Conservation (phyloP, 2,888 invertebrate species). For the Clepsis dumicolana region DNA sequence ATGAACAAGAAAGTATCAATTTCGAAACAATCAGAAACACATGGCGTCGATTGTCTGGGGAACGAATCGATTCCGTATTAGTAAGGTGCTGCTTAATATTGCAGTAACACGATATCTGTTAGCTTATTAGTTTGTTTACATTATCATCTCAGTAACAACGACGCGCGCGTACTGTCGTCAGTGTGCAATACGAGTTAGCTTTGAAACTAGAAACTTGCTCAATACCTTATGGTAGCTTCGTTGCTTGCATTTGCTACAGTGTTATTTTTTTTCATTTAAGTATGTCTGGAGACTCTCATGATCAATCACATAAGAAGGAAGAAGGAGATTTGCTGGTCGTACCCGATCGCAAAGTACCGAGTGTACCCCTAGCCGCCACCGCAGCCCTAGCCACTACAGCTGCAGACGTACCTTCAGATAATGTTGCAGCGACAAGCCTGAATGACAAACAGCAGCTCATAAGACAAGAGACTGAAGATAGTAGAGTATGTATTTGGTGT, state of each 20-base stretch:
- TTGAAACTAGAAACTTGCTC: conserved; percentile 29
- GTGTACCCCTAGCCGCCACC: conserved; percentile 45
- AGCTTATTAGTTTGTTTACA: conserved; percentile 37
- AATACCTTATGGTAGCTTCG: not conserved
- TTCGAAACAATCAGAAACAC: conserved; percentile 76
- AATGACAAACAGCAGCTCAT: conserved; percentile 68
- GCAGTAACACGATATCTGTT: conserved; percentile 46
- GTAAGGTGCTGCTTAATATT: conserved; percentile 61
- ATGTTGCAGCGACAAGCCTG: conserved; percentile 49
- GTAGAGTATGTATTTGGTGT: conserved; percentile 61
- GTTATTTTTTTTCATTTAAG: conserved; percentile 51
- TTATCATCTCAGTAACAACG: conserved; percentile 32
- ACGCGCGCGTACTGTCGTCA: conserved; percentile 16
- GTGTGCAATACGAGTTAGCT: conserved; percentile 31
- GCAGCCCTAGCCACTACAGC: conserved; percentile 23
- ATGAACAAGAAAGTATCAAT: conserved; percentile 78
- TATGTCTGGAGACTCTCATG: conserved; percentile 77
- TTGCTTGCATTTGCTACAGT: not conserved
- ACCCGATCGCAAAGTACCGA: conserved; percentile 54
- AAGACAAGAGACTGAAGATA: conserved; percentile 61
- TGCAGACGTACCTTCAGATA: conserved; percentile 53
- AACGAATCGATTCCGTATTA: conserved; percentile 65
- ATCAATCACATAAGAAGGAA: conserved; percentile 68
- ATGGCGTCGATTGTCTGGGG: conserved; percentile 80
- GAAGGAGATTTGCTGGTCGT: conserved; percentile 65